These are phyloP conservation scores for Crambe crambe DNA, from an alignment of 37 sponge, comb jelly and placozoan genomes.

Conservation along the genomic window DNA sequence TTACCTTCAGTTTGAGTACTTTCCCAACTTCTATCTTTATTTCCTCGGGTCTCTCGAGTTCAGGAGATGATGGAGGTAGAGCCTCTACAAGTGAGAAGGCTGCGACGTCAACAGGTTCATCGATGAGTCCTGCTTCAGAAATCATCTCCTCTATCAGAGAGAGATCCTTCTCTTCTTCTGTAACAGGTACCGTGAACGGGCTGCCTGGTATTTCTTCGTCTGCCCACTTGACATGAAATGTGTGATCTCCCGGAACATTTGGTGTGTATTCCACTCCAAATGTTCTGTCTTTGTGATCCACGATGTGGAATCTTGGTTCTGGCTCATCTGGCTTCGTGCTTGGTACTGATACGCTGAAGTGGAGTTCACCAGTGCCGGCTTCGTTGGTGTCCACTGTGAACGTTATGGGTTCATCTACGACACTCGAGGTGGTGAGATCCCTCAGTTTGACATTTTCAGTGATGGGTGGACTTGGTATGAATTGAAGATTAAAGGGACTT, in stretches of 20 bases:
- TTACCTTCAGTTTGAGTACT: conserved; percentile 23
- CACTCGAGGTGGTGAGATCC: conserved; percentile 8
- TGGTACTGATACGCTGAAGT: conserved; percentile 31
- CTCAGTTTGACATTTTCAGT: conserved; percentile 63
- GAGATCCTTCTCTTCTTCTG: not conserved
- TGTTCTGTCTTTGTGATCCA: conserved; percentile 43
- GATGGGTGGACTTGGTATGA: conserved; percentile 36
- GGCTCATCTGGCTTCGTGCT: conserved; percentile 29
- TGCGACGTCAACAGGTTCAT: not conserved
- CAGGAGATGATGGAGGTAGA: not conserved
- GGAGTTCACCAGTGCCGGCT: conserved; percentile 38
- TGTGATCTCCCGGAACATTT: conserved; percentile 55
- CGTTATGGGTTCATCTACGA: conserved; percentile 24
- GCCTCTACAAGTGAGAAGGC: not conserved
- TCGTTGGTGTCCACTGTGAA: conserved; percentile 10
- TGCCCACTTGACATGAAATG: conserved; percentile 68
- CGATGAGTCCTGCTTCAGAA: not conserved
- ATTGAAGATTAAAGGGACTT: conserved; percentile 50
- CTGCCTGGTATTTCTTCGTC: conserved; percentile 69
- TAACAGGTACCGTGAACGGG: conserved; percentile 62
- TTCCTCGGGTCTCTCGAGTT: not conserved
- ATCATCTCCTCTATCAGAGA: not conserved
- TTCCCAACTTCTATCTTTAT: conserved; percentile 6
- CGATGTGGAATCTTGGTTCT: conserved; percentile 31
- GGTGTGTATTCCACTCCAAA: conserved; percentile 67